phyloP scores from a whole-genome alignment of 2,113 vertebrate species.

The Oncorhynchus keta region DNA sequence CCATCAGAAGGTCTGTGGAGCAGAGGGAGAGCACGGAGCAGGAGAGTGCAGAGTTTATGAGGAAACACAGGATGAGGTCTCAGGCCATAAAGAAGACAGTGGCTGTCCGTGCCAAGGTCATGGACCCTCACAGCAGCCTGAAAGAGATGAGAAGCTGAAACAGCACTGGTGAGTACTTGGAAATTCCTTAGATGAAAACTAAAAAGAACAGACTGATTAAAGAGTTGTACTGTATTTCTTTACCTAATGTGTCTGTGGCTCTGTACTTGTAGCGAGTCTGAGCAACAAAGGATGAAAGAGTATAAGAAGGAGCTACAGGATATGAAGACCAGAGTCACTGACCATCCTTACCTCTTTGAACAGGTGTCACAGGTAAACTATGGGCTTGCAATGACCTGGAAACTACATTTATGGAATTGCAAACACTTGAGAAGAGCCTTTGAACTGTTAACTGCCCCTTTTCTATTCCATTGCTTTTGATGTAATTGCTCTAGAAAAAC shows the following conservation, averaged over 20 bases:
- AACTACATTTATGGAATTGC: background rate
- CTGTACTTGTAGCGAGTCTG: constrained; percentile 75
- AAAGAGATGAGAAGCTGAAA: constrained; percentile 83
- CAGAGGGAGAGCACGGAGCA: constrained; percentile 73
- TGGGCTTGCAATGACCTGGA: background rate
- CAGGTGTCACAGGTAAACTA: constrained; percentile 78
- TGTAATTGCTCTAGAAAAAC: constrained; percentile 63
- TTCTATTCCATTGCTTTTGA: constrained; percentile 1
- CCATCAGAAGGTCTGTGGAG: constrained; percentile 79
- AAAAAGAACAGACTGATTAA: background rate
- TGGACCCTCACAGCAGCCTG: constrained; percentile 87
- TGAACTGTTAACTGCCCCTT: background rate
- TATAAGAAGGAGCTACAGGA: constrained; percentile 87
- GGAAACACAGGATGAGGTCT: constrained; percentile 77
- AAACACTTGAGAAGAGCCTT: background rate
- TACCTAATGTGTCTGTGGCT: background rate
- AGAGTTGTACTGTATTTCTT: background rate
- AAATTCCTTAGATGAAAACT: background rate
- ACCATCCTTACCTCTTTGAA: constrained; percentile 89
- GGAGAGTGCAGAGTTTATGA: constrained; percentile 79
- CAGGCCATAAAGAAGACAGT: constrained; percentile 80
- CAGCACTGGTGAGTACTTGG: constrained; percentile 78
- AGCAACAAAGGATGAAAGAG: constrained; percentile 81
- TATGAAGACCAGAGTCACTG: constrained; percentile 84
- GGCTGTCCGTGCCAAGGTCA: constrained; percentile 80